A percentile compares a stretch with the other conserved stretches of the same genome.
These are phyloP conservation scores for Onychostruthus taczanowskii DNA, from an alignment of 2,113 vertebrate species.

Conservation along the genomic window DNA sequence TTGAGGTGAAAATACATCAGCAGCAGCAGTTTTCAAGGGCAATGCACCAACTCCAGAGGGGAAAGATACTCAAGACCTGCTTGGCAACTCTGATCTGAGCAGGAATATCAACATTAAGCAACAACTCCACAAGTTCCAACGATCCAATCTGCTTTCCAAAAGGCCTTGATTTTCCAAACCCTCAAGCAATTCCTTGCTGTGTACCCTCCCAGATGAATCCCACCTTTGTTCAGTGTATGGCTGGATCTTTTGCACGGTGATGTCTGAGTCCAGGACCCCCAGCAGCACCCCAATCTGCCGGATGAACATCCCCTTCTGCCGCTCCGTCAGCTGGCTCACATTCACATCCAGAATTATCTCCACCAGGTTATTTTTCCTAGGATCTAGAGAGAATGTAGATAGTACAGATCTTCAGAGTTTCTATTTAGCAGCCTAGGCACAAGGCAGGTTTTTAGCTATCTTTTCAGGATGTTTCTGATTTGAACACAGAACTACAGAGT, in stretches of 20 bases:
- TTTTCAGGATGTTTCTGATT: background rate
- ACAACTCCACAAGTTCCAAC: fast-evolving
- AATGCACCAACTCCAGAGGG: background rate
- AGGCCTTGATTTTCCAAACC: background rate
- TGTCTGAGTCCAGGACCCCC: slow-evolving; percentile 94
- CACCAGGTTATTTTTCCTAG: slow-evolving; percentile 88
- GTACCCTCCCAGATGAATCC: background rate
- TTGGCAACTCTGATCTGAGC: background rate
- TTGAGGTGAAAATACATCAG: background rate
- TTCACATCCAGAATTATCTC: slow-evolving; percentile 92
- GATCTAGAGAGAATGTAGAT: slow-evolving; percentile 71
- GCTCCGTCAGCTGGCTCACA: slow-evolving; percentile 88
- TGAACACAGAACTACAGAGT: background rate
- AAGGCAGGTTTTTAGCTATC: background rate
- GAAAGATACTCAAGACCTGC: background rate
- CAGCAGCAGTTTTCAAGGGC: background rate
- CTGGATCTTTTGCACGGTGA: slow-evolving; percentile 90
- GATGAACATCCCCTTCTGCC: slow-evolving; percentile 95
- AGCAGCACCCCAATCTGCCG: slow-evolving; percentile 93
- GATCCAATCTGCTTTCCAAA: background rate
- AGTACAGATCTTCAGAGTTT: background rate
- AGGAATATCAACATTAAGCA: background rate
- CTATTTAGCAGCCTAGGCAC: background rate
- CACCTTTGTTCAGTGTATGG: slow-evolving; percentile 93
- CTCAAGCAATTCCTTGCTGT: background rate